Base-by-base conservation (phyloP, 2,888 invertebrate species). In the Aethes cnicana region DNA sequence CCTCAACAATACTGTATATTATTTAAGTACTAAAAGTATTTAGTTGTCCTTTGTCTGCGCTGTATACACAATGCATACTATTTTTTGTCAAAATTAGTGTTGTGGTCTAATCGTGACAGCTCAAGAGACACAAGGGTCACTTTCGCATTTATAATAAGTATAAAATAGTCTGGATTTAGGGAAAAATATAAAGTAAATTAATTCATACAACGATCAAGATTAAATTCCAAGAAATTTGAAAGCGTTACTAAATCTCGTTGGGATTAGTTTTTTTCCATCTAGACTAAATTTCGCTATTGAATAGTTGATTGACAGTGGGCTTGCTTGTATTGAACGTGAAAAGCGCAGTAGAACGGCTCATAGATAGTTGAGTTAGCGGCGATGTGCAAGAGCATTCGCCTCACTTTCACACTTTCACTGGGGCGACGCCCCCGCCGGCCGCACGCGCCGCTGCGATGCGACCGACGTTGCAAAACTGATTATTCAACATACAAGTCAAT, bases 351-450 rank as follows among this genome's bases (percentile, higher is more conserved):
- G 50, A 33, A 58, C 35, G 54, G 50, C 37, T 55, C 49, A 52
- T 56, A 54, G 54, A 59, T 59, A 55, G 47, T 57, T 44, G 52
- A 57, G 53, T 59, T 62, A 61, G 58, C 47, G 39, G 59, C 58
- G 60, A 65, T 64, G 66, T 63, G 66, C 68, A 59, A 68, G 83
- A 77, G 78, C 84, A 81, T 84, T 86, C 81, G 84, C 78, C 77
- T 88, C 88, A 88, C 88, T 89, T 89, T 89, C 88, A 84, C 88
- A 88, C 88, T 88, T 89, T 89, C 88, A 86, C 89, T 88, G 72
- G 84, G 84, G 73, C 86, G 84, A 80, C 88, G 87, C 76, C 83
- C 81, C 75, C 80, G 72, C 68, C 60, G 57, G 67, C 60, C 63
- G 68, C 68, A 68, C 68, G 67, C 63, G 64, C 68, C 62, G 65